Evolutionary conservation across 2,113 vertebrate species (phyloP).

Genomic region (Chloropsis cyanopogon): DNA sequence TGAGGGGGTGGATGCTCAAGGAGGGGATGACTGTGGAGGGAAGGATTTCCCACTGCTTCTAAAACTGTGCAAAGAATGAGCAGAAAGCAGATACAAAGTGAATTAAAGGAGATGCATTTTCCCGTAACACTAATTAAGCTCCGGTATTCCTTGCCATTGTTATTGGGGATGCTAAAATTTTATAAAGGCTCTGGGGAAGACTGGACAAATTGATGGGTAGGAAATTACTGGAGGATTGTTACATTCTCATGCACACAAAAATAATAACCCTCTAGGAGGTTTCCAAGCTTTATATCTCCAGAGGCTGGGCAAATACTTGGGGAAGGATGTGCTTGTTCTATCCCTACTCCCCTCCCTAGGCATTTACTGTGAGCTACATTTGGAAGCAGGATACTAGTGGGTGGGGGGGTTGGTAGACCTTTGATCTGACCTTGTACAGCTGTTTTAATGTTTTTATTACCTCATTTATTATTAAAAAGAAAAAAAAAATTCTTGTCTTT

Average conservation of each 20-base stretch:
- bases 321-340: not conserved
- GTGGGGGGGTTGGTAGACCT: not conserved
- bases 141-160: not conserved
- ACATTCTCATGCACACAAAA: not conserved
- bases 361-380: not conserved
- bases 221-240: not conserved
- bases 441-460: not conserved
- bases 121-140: not conserved
- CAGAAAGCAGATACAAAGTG: not conserved
- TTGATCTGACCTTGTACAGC: not conserved
- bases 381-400: not conserved
- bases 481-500: accelerated
- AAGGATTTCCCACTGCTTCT: not conserved
- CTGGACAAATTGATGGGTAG: not conserved
- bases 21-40: not conserved
- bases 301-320: not conserved
- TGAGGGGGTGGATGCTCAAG: accelerated
- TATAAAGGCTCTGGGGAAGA: not conserved
- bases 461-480: not conserved
- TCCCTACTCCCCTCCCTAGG: not conserved
- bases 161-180: not conserved
- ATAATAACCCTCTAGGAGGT: not conserved
- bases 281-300: not conserved
- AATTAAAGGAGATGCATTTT: not conserved
- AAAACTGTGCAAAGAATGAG: not conserved